phyloP scores from a whole-genome alignment of 2,797 vertebrate genomes.

The Schizopygopsis malacanthus region DNA sequence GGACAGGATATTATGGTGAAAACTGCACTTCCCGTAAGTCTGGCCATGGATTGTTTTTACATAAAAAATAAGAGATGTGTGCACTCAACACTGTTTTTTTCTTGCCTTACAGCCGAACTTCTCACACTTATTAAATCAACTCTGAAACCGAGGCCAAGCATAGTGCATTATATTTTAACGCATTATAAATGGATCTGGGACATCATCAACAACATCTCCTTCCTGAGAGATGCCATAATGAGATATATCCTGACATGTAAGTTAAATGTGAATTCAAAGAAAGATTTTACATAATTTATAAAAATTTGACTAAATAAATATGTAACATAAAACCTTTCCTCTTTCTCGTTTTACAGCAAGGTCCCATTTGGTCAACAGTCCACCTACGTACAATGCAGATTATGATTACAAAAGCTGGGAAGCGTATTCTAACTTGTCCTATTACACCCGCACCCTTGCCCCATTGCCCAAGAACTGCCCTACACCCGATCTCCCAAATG shows the following conservation, averaged over 20 bases:
- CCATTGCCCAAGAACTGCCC: slow-evolving; percentile 90
- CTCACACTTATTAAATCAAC: slow-evolving; percentile 84
- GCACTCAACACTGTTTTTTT: background rate
- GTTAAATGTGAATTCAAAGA: background rate
- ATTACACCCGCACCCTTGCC: slow-evolving; percentile 90
- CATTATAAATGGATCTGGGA: slow-evolving; percentile 93
- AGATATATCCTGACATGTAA: slow-evolving; percentile 77
- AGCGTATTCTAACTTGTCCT: slow-evolving; percentile 92
- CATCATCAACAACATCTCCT: slow-evolving; percentile 90
- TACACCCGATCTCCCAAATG: slow-evolving; percentile 89
- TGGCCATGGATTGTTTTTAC: background rate
- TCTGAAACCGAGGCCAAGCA: slow-evolving; percentile 88
- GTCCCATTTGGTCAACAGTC: slow-evolving; percentile 92
- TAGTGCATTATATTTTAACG: slow-evolving; percentile 92
- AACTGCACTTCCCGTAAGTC: slow-evolving; percentile 93
- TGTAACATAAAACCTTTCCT: background rate
- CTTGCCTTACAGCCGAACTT: slow-evolving; percentile 83
- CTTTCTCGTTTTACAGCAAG: slow-evolving; percentile 53
- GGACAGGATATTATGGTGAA: slow-evolving; percentile 89
- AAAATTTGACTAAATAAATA: background rate
- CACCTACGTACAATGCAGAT: slow-evolving; percentile 90
- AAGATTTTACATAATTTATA: background rate
- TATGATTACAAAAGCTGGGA: slow-evolving; percentile 96
- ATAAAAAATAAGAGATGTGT: background rate
- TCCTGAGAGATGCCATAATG: slow-evolving; percentile 90